Evolutionary conservation across 2,113 vertebrate genomes (phyloP).

Genomic region (Sisor rabdophorus): DNA sequence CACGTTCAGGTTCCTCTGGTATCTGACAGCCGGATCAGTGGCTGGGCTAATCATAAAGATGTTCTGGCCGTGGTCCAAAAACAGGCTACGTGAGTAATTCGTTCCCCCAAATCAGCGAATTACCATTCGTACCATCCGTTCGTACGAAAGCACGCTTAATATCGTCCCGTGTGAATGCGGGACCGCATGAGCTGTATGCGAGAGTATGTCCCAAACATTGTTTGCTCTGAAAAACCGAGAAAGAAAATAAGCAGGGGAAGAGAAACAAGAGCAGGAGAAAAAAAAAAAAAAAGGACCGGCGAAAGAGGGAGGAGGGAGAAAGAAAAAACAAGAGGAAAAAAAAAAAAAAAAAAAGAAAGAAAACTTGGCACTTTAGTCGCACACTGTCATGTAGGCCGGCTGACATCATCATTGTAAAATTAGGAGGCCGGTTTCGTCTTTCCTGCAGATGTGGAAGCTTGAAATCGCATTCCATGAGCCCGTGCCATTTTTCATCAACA

Average conservation of each 20-base stretch:
- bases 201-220: conserved; percentile 35
- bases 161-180: conserved; percentile 43
- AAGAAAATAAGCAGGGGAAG: conserved; percentile 30
- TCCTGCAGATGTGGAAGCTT: conserved; percentile 92
- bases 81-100: conserved; percentile 52
- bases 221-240: conserved; percentile 47
- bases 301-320: conserved; percentile 14
- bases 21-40: conserved; percentile 42
- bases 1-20: conserved; percentile 28
- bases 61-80: conserved; percentile 36
- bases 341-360: conserved; percentile 26
- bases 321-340: not conserved
- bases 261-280: not conserved
- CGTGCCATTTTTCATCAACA: conserved; percentile 91
- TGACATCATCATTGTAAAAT: conserved; percentile 95
- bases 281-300: conserved; percentile 33
- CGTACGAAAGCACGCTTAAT: conserved; percentile 46
- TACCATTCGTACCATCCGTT: conserved; percentile 41
- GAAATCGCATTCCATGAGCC: conserved; percentile 88
- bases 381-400: conserved; percentile 79
- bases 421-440: conserved; percentile 82
- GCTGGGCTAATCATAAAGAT: conserved; percentile 45
- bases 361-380: conserved; percentile 70
- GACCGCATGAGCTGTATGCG: conserved; percentile 25
- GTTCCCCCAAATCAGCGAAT: conserved; percentile 52